phyloP scores from a whole-genome alignment of 1,140 invertebrate genomes.

The Achroia grisella region DNA sequence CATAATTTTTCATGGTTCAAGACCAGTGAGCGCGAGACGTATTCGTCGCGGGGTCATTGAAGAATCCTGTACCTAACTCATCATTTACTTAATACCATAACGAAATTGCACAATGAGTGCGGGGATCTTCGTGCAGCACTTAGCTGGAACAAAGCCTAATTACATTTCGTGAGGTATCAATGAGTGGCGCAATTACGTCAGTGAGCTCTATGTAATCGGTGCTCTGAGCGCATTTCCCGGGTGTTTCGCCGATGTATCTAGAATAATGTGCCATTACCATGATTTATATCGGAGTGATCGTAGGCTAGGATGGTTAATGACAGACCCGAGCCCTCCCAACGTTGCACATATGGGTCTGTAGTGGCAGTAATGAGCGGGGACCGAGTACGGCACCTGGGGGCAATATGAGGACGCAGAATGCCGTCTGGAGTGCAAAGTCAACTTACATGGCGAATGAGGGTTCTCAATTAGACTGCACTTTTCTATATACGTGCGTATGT shows the following conservation, averaged over 20 bases:
- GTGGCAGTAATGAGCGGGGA: conserved; percentile 30
- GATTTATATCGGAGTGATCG: conserved; percentile 63
- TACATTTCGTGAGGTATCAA: conserved; percentile 62
- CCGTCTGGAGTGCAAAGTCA: conserved; percentile 10
- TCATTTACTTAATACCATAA: conserved; percentile 38
- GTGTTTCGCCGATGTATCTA: conserved; percentile 58
- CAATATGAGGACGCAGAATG: conserved; percentile 5
- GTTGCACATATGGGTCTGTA: conserved; percentile 47
- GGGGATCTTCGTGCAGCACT: conserved; percentile 28
- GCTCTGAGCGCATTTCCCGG: conserved; percentile 50
- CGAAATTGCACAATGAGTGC: conserved; percentile 39
- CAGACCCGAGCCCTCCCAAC: conserved; percentile 35
- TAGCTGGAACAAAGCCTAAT: conserved; percentile 58
- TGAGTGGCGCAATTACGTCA: conserved; percentile 61
- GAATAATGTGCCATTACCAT: conserved; percentile 68
- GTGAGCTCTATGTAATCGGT: conserved; percentile 51
- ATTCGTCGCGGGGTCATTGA: too few species aligned
- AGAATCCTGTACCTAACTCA: conserved; percentile 16
- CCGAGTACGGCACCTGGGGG: conserved; percentile 20
- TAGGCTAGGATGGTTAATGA: conserved; percentile 52
- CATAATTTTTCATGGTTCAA: too few species aligned
- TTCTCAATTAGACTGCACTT: too few species aligned
- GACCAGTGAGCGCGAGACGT: too few species aligned
- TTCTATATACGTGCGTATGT: too few species aligned
- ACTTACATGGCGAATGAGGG: background rate